These are phyloP conservation scores for Leptosomus discolor DNA, from an alignment of 2,113 vertebrate genomes.

Conservation along the genomic window DNA sequence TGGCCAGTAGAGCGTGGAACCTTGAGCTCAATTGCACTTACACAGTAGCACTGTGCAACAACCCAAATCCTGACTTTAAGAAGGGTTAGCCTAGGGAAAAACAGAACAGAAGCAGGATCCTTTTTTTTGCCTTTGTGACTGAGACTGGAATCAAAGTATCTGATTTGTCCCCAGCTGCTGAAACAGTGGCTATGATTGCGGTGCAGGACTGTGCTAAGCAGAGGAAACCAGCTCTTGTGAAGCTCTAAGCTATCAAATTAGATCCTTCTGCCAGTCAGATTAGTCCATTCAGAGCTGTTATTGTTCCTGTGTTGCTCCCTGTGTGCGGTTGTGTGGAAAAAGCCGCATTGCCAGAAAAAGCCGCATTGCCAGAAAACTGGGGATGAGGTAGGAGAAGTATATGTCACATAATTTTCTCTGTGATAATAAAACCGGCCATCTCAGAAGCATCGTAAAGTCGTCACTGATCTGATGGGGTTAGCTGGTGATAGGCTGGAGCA, in stretches of 20 bases:
- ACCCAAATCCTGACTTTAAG: not conserved
- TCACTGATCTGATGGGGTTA: not conserved
- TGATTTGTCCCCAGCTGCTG: not conserved
- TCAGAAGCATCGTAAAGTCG: not conserved
- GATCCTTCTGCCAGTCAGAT: not conserved
- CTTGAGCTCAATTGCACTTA: not conserved
- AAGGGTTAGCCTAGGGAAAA: not conserved
- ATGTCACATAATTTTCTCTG: not conserved
- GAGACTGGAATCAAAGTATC: not conserved
- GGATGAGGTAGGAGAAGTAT: not conserved
- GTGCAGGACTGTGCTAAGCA: not conserved
- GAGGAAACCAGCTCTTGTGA: not conserved
- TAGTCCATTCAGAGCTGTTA: not conserved
- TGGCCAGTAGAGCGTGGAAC: not conserved
- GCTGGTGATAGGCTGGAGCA: not conserved
- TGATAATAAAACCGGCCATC: not conserved
- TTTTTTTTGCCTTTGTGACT: not conserved
- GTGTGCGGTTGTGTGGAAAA: not conserved
- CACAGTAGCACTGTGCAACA: not conserved
- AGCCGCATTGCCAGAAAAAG: not conserved
- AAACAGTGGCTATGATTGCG: not conserved
- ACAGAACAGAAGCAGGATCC: not conserved
- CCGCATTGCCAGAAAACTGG: not conserved
- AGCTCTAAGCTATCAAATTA: not conserved
- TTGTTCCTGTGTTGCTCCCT: not conserved